Base-by-base conservation (phyloP, 2,888 invertebrate species). In the Melanotus villosus region DNA sequence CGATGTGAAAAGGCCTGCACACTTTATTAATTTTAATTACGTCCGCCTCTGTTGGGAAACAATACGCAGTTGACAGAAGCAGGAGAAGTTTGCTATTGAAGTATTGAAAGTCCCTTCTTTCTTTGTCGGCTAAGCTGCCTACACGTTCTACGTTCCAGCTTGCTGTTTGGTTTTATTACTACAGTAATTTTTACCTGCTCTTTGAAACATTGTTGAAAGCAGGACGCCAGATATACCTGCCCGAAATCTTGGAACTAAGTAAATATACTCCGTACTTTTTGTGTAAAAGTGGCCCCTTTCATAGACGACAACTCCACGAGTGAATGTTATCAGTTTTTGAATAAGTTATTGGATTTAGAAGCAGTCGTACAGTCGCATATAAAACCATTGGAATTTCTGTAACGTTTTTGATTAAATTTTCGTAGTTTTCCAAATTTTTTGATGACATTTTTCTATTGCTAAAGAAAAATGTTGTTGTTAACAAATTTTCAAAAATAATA, bases 41-140 rank as follows among this genome's bases (percentile, higher is more conserved):
- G 21, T 10, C 64, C 65, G 71, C 65, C 68, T 67, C 70, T 73
- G 71, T 68, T 72, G 56, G 26, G 54, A 65, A 70, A 72, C 73
- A 72, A 73, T 69, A 62, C 60, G 45, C 57, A 58, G 66, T 65
- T 64, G 71, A 67, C 66, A 63, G 50, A 45, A 18, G 50, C 32
- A 30, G 18, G 36, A 26, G 26, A 36, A 3, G 34, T 36, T 47
- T 26, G 43, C 52, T 32, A 38, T 52, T 68, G 34, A 23, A 34
- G 36, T 32, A 38, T 52, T 68, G 34, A 23, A 34, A 45, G 26
- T 47, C 23, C 45, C 23, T 47, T 16, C 23, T 3, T 47, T 47
- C 47, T 47, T 47, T 23, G 52, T 30, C 9, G 14, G 14, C 50
- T 21, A 26, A 9, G n/a, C 18, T 12, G 50, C 23, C 50, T 23